Conservation (phyloP, 2,888 invertebrate species). For the Tachina lurida region DNA sequence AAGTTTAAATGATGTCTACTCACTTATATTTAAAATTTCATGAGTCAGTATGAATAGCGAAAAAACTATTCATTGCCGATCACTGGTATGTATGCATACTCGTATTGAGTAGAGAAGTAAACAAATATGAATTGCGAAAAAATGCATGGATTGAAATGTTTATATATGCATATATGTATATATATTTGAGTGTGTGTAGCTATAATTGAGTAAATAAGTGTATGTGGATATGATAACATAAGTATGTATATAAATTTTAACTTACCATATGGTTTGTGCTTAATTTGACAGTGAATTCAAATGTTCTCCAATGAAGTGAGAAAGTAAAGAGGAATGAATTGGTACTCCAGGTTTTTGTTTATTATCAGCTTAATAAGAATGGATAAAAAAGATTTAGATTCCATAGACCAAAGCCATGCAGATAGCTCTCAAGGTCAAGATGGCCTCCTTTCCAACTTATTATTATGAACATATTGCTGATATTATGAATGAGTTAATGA, state of each 20-base stretch:
- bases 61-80: no score
- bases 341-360: neutral
- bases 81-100: no score
- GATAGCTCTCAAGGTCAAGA: no score
- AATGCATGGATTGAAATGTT: neutral
- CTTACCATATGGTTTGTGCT: constrained; percentile 35
- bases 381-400: no score
- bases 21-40: no score
- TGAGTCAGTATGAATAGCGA: no score
- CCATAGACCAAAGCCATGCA: no score
- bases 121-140: constrained; percentile 31
- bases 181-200: neutral
- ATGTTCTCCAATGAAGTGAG: neutral
- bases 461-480: no score
- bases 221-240: constrained; percentile 12
- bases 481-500: no score
- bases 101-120: constrained; percentile 5
- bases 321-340: neutral
- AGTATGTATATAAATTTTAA: constrained; percentile 30
- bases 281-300: constrained; percentile 29
- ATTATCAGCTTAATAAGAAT: neutral
- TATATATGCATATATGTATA: neutral
- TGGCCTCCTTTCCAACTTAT: no score
- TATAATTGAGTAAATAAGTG: neutral
- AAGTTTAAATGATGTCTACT: no score